Percentiles rank a stretch among this genome's conserved stretches.
Conservation (phyloP, 2,888 invertebrate species). For the Paralinhomoeus sp. region DNA sequence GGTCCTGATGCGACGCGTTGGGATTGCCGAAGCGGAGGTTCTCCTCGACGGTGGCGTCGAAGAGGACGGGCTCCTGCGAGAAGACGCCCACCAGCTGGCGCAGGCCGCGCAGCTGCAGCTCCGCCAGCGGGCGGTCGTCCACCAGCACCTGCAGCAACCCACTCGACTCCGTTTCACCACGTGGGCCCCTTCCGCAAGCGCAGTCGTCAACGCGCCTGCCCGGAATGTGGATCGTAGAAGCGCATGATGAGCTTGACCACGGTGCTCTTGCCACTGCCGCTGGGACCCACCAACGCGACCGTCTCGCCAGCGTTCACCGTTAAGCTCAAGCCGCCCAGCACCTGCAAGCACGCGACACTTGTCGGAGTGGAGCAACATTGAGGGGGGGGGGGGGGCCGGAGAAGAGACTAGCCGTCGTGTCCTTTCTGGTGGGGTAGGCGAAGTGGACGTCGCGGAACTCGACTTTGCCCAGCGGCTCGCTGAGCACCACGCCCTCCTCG, state of each 20-base stretch:
- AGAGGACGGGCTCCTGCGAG: conserved; percentile 39
- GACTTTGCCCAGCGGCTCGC: conserved; percentile 26
- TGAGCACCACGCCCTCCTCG: conserved; percentile 26
- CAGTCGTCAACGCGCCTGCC: conserved; percentile 36
- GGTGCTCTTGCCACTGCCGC: conserved; percentile 46
- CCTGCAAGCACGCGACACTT: conserved; percentile 5
- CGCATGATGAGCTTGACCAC: conserved; percentile 51
- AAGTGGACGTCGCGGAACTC: conserved; percentile 29
- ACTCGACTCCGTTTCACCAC: too few relatives aligned
- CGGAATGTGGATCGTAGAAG: conserved; percentile 43
- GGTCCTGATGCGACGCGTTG: conserved; percentile 12
- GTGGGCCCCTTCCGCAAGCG: too few relatives aligned
- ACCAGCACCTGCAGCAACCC: conserved; percentile 21
- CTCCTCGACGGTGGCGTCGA: conserved; percentile 30
- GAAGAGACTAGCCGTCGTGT: conserved; percentile 18
- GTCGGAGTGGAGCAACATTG: neutral
- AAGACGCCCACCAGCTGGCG: conserved; percentile 25
- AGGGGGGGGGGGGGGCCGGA: neutral
- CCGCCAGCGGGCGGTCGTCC: conserved; percentile 28
- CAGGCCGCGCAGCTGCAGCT: conserved; percentile 31
- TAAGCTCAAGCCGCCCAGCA: conserved; percentile 26
- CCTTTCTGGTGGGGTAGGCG: conserved; percentile 29
- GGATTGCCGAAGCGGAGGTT: conserved; percentile 32
- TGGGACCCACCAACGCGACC: conserved; percentile 37
- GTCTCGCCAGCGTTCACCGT: conserved; percentile 26